phyloP scores from a whole-genome alignment of 2,113 vertebrate species.

The Origma solitaria region DNA sequence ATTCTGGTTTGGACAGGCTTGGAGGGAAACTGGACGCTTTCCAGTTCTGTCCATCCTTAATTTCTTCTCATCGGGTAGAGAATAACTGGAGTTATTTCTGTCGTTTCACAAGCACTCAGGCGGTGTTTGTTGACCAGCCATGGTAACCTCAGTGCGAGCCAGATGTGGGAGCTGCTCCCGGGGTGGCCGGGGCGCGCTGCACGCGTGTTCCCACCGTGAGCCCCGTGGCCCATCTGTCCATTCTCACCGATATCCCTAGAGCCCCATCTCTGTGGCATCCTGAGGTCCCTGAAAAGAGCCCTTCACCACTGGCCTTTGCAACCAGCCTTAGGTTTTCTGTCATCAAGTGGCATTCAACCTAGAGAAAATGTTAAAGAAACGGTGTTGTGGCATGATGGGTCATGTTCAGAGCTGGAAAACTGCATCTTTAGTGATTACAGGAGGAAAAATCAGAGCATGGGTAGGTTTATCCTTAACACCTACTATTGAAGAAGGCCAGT shows the following conservation, averaged over 20 bases:
- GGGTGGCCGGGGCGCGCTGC: background rate
- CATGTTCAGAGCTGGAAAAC: background rate
- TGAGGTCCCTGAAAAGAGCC: background rate
- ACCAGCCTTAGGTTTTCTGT: background rate
- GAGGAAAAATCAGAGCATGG: background rate
- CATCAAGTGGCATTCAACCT: accelerated
- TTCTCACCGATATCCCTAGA: accelerated
- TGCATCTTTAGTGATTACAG: background rate
- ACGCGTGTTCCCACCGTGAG: accelerated
- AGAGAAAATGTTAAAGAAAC: background rate
- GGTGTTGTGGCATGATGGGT: accelerated
- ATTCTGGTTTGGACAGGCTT: slow-evolving; percentile 13
- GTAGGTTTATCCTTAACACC: background rate
- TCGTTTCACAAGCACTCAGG: slow-evolving; percentile 15
- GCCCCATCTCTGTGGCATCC: background rate
- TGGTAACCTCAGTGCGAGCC: background rate
- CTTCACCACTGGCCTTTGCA: background rate
- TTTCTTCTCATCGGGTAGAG: background rate
- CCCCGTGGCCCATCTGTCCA: accelerated
- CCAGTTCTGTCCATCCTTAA: slow-evolving; percentile 20
- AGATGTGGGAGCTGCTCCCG: background rate
- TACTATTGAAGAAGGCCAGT: background rate
- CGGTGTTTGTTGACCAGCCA: slow-evolving; percentile 45
- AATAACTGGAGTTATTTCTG: slow-evolving; percentile 45
- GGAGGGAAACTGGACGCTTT: background rate